Percentiles rank a stretch among this genome's conserved stretches.
Evolutionary conservation across 2,113 vertebrate species (phyloP).

Genomic region (Dascyllus trimaculatus): DNA sequence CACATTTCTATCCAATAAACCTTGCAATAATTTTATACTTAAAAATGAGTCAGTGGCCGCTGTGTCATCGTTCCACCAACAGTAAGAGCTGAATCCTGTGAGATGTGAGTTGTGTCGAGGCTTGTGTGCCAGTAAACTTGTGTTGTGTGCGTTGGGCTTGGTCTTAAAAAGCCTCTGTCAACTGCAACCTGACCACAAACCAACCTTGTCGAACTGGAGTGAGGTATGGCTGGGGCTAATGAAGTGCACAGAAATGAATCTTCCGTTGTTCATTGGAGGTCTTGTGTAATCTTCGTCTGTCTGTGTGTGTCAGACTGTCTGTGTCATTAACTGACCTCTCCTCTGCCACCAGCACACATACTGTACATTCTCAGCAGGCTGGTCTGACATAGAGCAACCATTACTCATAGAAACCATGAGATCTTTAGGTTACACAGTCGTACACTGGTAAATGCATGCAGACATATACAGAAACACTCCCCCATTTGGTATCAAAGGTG

Average conservation of each 20-base stretch:
- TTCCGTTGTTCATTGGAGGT: slow-evolving; percentile 52
- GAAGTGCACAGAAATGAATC: slow-evolving; percentile 52
- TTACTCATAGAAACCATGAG: not conserved
- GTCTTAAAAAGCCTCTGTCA: slow-evolving; percentile 38
- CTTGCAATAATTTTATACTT: not conserved
- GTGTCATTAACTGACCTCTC: slow-evolving; percentile 13
- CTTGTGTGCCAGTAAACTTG: not conserved
- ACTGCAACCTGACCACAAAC: slow-evolving; percentile 49
- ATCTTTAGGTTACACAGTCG: too few relatives aligned
- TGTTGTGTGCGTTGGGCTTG: slow-evolving; percentile 5
- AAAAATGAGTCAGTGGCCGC: too few relatives aligned
- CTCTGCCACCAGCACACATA: slow-evolving; percentile 1
- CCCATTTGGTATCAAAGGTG: too few relatives aligned
- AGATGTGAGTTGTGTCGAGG: slow-evolving; percentile 18
- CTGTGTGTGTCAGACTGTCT: slow-evolving; percentile 33
- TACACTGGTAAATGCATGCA: too few relatives aligned
- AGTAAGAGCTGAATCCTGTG: not conserved
- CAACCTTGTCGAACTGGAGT: slow-evolving; percentile 37
- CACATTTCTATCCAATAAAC: not conserved
- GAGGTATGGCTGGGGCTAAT: slow-evolving; percentile 52
- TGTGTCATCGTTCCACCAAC: not conserved
- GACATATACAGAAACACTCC: too few relatives aligned
- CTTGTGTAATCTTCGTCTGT: slow-evolving; percentile 44
- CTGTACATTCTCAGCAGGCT: slow-evolving; percentile 1
- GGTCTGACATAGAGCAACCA: not conserved